Percentiles rank a stretch among this genome's conserved stretches.
Evolutionary conservation across 2,888 invertebrate genomes (phyloP).

Genomic region (Isoperla grammatica): DNA sequence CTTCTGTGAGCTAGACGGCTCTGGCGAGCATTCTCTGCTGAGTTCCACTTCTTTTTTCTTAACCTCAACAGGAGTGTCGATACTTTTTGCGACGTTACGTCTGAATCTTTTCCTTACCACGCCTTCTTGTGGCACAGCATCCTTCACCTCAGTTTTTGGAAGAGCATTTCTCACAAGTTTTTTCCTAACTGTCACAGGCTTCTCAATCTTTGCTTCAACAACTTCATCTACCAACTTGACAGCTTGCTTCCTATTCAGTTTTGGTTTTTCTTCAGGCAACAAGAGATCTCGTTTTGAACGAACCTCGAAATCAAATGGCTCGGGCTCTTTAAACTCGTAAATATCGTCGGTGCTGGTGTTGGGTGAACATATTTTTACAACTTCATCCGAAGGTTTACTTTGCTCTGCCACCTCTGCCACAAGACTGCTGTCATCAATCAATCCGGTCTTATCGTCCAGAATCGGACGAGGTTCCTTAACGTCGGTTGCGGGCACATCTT

Average conservation of each 20-base stretch:
- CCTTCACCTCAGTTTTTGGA: slow-evolving; percentile 32
- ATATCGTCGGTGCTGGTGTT: slow-evolving; percentile 51
- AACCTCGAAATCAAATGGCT: slow-evolving; percentile 79
- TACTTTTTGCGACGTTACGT: slow-evolving; percentile 36
- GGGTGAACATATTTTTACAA: slow-evolving; percentile 20
- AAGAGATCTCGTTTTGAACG: slow-evolving; percentile 40
- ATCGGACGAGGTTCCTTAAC: slow-evolving; percentile 10
- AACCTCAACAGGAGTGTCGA: slow-evolving; percentile 29
- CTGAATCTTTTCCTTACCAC: slow-evolving; percentile 37
- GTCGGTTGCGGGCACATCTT: slow-evolving; percentile 20
- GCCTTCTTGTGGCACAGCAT: slow-evolving; percentile 29
- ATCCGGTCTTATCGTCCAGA: slow-evolving; percentile 23
- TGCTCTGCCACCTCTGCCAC: slow-evolving; percentile 35
- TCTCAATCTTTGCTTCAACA: slow-evolving; percentile 34
- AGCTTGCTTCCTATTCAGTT: slow-evolving; percentile 1
- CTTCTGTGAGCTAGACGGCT: slow-evolving; percentile 22
- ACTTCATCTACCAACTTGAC: neutral
- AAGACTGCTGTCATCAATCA: slow-evolving; percentile 9
- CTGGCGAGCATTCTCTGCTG: slow-evolving; percentile 28
- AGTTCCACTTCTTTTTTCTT: slow-evolving; percentile 14
- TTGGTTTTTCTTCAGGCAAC: slow-evolving; percentile 8
- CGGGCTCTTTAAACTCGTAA: slow-evolving; percentile 85
- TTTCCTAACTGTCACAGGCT: slow-evolving; percentile 42
- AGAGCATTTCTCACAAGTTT: slow-evolving; percentile 37
- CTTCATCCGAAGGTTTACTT: slow-evolving; percentile 28